Evolutionary conservation across 64 coral and sea anemone species (phyloP).

Genomic region (Actinia tenebrosa): DNA sequence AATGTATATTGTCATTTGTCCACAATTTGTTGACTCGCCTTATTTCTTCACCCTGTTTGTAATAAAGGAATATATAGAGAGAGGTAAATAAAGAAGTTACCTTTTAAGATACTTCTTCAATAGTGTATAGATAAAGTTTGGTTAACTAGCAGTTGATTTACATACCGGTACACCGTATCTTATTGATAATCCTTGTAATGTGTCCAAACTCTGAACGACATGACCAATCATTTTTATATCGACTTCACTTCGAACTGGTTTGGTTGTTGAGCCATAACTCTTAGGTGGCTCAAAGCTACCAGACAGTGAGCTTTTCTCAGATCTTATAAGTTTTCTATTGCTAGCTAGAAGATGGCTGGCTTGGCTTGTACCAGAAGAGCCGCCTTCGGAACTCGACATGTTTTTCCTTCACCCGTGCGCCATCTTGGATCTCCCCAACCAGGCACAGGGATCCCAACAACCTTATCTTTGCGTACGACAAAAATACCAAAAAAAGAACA

Average conservation of each 20-base stretch:
- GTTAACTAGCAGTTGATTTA: background rate
- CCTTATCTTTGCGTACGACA: background rate
- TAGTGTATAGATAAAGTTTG: background rate
- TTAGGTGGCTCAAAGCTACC: conserved; percentile 47
- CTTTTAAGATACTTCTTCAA: too few relatives aligned
- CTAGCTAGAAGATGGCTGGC: conserved; percentile 21
- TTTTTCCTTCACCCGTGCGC: background rate
- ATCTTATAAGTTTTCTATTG: conserved; percentile 13
- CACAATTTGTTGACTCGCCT: conserved; percentile 71
- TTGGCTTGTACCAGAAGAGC: background rate
- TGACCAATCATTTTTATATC: conserved; percentile 48
- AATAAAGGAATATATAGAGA: too few relatives aligned
- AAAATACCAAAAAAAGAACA: too few relatives aligned
- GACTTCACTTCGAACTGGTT: conserved; percentile 33
- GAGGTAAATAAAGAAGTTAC: too few relatives aligned
- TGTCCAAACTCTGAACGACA: conserved; percentile 36
- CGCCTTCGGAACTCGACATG: background rate
- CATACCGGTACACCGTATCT: conserved; percentile 70
- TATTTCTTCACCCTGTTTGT: conserved; percentile 52
- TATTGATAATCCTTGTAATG: conserved; percentile 68
- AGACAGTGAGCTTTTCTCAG: conserved; percentile 64
- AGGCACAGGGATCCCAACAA: background rate
- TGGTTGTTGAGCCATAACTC: conserved; percentile 49
- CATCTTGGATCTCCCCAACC: conserved; percentile 9
- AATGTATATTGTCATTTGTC: conserved; percentile 75